Conservation (phyloP, 64 coral and sea anemone species). For the Trachythela sp. region DNA sequence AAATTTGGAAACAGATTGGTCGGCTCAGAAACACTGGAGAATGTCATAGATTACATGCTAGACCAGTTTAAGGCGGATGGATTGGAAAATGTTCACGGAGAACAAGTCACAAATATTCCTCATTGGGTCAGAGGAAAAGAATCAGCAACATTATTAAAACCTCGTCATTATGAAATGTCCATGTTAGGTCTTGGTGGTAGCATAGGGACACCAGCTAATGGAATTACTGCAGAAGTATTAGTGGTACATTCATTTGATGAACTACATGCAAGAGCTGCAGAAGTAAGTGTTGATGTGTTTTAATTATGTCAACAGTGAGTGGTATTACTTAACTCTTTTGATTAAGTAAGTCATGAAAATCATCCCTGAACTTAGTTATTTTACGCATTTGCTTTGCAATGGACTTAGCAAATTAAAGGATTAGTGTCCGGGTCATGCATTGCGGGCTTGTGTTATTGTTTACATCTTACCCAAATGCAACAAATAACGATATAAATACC, state of each 20-base stretch:
- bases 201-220: conserved; percentile 70
- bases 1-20: conserved; percentile 75
- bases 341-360: neutral
- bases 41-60: conserved; percentile 88
- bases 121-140: conserved; percentile 94
- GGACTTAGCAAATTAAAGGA: no score
- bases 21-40: conserved; percentile 82
- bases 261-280: conserved; percentile 54
- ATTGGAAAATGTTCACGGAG: conserved; percentile 90
- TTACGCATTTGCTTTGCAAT: no score
- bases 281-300: conserved; percentile 34
- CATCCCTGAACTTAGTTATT: no score
- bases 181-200: conserved; percentile 82
- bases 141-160: conserved; percentile 62
- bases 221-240: conserved; percentile 88
- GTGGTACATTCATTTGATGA: conserved; percentile 95
- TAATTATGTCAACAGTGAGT: neutral
- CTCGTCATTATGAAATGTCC: conserved; percentile 63
- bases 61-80: conserved; percentile 54
- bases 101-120: conserved; percentile 59
- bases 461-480: no score
- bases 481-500: no score
- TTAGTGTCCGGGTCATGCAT: no score
- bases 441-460: no score
- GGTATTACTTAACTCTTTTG: neutral